Percentiles rank a stretch among this genome's conserved stretches.
Conservation (phyloP, 2,888 invertebrate genomes). For the Troides helena region DNA sequence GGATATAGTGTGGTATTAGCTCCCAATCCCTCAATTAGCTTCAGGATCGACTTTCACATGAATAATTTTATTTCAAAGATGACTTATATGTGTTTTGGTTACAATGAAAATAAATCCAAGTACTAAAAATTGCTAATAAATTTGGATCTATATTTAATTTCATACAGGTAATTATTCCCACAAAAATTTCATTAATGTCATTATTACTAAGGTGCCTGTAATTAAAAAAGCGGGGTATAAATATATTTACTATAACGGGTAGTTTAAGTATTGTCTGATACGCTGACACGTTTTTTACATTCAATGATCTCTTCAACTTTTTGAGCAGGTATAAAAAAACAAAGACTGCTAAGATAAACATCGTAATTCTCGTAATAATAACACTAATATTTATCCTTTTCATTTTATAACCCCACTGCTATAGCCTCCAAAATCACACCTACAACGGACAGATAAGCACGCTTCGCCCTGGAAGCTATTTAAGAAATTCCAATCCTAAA, state of each 20-base stretch:
- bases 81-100: too few species aligned
- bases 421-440: conserved; percentile 20
- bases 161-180: too few species aligned
- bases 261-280: background rate
- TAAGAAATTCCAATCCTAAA: conserved; percentile 28
- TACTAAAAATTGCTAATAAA: too few species aligned
- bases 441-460: conserved; percentile 25
- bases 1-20: too few species aligned
- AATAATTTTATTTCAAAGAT: too few species aligned
- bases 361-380: conserved; percentile 9
- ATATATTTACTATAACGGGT: background rate
- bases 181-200: too few species aligned
- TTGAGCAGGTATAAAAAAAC: background rate
- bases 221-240: background rate
- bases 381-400: conserved; percentile 19
- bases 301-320: conserved; percentile 1
- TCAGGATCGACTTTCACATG: too few species aligned
- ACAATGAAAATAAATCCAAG: too few species aligned
- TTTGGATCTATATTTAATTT: too few species aligned
- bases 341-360: conserved; percentile 1
- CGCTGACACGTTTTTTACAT: background rate
- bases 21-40: too few species aligned
- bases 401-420: conserved; percentile 19
- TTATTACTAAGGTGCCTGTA: too few species aligned
- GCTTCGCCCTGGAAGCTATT: conserved; percentile 15